These are phyloP conservation scores for Phycodurus eques DNA, from an alignment of 2,113 vertebrate species.

Conservation along the genomic window DNA sequence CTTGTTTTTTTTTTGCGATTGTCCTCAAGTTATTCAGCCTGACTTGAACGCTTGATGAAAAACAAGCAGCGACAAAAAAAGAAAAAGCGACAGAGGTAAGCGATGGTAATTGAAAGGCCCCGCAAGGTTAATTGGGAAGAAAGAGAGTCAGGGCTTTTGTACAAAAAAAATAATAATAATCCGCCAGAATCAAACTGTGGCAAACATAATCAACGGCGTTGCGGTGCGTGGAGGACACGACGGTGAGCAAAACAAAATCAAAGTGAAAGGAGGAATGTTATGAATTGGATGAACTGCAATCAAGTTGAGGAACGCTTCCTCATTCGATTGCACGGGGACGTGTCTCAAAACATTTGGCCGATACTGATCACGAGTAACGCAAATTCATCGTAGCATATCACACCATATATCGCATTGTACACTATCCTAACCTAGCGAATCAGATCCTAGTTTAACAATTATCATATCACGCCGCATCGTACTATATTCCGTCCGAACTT, in stretches of 20 bases:
- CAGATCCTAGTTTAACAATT: no score
- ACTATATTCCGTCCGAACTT: no score
- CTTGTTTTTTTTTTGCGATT: conserved; percentile 10
- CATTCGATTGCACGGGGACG: background rate
- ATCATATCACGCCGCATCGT: no score
- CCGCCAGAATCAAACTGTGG: background rate
- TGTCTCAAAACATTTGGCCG: background rate
- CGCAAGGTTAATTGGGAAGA: background rate
- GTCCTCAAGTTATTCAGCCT: conserved; percentile 16
- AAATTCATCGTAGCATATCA: no score
- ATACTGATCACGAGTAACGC: no score
- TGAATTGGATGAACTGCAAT: background rate
- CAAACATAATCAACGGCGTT: background rate
- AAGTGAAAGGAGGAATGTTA: background rate
- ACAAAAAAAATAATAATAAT: background rate
- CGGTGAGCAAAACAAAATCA: background rate
- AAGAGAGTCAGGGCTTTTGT: background rate
- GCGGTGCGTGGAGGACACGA: background rate
- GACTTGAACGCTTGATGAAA: conserved; percentile 22
- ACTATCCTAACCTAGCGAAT: no score
- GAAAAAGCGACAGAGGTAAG: background rate
- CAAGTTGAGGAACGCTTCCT: background rate
- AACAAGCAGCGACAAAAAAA: conserved; percentile 18
- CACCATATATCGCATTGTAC: no score
- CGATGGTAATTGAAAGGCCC: background rate